These are phyloP conservation scores for Parnassius smintheus DNA, from an alignment of 2,888 invertebrate genomes.

Conservation along the genomic window DNA sequence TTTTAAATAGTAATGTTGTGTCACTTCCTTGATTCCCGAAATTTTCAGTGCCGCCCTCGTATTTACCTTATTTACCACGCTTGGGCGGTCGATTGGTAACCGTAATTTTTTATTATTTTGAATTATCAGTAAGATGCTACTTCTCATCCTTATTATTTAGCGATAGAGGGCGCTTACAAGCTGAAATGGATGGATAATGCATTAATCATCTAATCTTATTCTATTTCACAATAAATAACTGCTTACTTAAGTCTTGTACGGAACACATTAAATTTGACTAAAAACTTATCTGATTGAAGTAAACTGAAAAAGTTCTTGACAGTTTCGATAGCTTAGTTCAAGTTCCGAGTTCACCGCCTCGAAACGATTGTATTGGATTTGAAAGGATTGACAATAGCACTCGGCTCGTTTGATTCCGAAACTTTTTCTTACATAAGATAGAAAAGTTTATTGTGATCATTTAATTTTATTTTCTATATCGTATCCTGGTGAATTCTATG, in stretches of 20 bases:
- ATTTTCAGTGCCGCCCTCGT: too few species aligned
- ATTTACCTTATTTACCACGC: too few species aligned
- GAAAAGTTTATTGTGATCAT: constrained; percentile 1
- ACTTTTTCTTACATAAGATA: constrained; percentile 17
- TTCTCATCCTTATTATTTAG: too few species aligned
- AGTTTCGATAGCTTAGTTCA: constrained; percentile 14
- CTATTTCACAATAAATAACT: not conserved
- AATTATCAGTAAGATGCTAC: too few species aligned
- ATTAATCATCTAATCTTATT: too few species aligned
- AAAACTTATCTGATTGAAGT: constrained; percentile 21
- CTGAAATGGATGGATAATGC: too few species aligned
- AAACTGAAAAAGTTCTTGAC: constrained; percentile 24
- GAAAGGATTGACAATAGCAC: constrained; percentile 16
- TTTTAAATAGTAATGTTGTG: too few species aligned
- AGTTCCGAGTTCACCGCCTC: constrained; percentile 21
- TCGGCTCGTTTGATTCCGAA: constrained; percentile 17
- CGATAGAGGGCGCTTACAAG: too few species aligned
- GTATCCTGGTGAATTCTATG: too few species aligned
- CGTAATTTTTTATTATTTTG: too few species aligned
- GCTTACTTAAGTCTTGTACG: constrained; percentile 15
- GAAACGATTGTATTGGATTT: constrained; percentile 26
- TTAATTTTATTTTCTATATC: not conserved
- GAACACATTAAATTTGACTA: constrained; percentile 14
- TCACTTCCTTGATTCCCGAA: too few species aligned
- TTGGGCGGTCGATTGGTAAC: too few species aligned